Base-by-base conservation (phyloP, 2,113 vertebrate species). In the Callorhinus ursinus region DNA sequence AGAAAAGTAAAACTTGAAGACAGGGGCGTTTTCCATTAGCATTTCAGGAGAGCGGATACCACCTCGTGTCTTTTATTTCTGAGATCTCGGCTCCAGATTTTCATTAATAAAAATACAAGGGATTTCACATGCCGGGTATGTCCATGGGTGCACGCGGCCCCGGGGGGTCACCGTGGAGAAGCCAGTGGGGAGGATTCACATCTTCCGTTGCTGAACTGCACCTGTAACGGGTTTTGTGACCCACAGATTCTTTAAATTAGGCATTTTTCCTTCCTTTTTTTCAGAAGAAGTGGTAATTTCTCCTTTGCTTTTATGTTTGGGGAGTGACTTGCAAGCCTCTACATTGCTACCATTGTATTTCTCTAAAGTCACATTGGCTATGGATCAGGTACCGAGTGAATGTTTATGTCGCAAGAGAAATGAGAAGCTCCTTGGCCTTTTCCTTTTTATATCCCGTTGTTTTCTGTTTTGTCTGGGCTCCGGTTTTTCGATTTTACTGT, bases 1-100 rank as follows among this genome's bases (percentile, higher is more conserved):
- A 90, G 89, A 85, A 96, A 92, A 93, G 59, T 57, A 85, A 85
- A 88, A 59, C 79, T 88, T 71, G 46, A 92, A 61, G 71, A 91
- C 39, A 80, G 74, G 57, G 22, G 31, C 28, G 3, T 82, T 96
- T 92, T 90, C 88, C 76, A 49, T 91, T 71, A 36, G 28, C 31
- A 1, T 85, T 63, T 88, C 59, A 3, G 28, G 22, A 57, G 39
- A 16, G 67, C 77, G 19, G 53, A 79, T 14, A 49, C 4, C 14
- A 80, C 28, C 42, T 53, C 26, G 9, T 46, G 26, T 33, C 36
- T 96, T 82, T 87, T 86, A 46, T 71, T 93, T 88, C 89, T 39
- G 51, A 87, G 59, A 55, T 89, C 67, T 55, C 51, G 21, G 24
- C 76, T 81, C 81, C 9, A 26, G 39, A 13, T 42, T 91, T 86